Evolutionary conservation across 2,888 invertebrate species (phyloP), one percentile per base, ranked within the genome.

Genomic region (Drymonia ruficornis): DNA sequence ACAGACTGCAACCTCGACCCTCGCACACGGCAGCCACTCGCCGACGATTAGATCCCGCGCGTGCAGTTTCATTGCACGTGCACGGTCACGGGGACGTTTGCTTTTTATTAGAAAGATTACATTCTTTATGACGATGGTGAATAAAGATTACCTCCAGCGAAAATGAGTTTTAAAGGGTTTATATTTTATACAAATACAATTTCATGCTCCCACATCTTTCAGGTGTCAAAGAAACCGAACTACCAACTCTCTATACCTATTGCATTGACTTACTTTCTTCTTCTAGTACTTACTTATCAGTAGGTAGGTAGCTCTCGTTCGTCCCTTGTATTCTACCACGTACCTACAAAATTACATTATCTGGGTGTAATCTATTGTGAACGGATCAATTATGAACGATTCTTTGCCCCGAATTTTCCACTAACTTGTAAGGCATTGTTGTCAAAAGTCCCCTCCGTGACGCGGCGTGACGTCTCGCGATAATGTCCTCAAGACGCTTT

Each of bases 401-500:
- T 19, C 19, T 43, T 18, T 7, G 43, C 19, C 19, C 12, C 43
- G 19, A 36, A 18, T 43, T 12, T 38, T 42, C 45, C 45, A 18
- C 45, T 15, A 45, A 23, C 45, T 23, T 23, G 9, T 18, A 18
- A 4, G 28, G 47, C 47, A 34, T 47, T 34, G 29, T 44, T n/a
- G 29, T 19, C 28, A 13, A 38, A 38, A 6, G 31, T n/a, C 16
- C 47, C 47, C 47, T 19, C 31, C 13, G 31, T 44, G 51, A 28
- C 40, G 50, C 57, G 48, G 50, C 48, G 46, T 46, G 53, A 52
- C 29, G 47, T 31, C 49, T 23, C 56, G 49, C 56, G 53, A 67
- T 67, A 54, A 63, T 61, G 70, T 71, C 70, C 66, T 74, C 65
- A 73, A 80, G 82, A 76, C 59, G 86, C 83, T 84, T 85, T 87